Evolutionary conservation across 2,888 invertebrate genomes (phyloP).

Genomic region (Rotaria socialis): DNA sequence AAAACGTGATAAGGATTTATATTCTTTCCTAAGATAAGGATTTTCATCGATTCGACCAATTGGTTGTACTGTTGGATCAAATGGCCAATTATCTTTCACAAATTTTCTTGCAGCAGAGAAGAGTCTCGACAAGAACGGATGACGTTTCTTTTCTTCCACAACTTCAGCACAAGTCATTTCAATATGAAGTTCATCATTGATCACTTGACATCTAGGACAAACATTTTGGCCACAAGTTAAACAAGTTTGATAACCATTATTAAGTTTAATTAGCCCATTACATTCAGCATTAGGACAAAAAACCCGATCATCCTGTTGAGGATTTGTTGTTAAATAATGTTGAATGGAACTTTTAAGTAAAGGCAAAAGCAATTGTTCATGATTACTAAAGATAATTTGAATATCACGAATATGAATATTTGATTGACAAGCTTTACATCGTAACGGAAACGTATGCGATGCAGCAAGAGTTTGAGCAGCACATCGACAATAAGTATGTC

Average conservation of each 20-base stretch:
- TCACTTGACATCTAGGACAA: neutral
- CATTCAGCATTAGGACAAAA: slow-evolving; percentile 17
- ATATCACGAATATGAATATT: slow-evolving; percentile 33
- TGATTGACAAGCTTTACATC: neutral
- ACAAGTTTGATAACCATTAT: neutral
- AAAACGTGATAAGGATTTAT: neutral
- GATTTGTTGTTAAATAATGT: neutral
- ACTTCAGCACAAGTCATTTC: neutral
- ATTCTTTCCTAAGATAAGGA: neutral
- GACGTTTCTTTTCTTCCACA: neutral
- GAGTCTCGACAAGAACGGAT: neutral
- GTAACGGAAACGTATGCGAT: neutral
- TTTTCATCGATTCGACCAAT: neutral
- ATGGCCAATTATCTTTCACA: neutral
- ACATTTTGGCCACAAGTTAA: slow-evolving; percentile 28
- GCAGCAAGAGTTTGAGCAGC: neutral
- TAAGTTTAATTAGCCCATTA: neutral
- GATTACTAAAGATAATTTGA: neutral
- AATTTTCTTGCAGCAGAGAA: neutral
- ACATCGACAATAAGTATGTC: slow-evolving; percentile 13
- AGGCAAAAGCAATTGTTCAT: neutral
- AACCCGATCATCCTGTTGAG: neutral
- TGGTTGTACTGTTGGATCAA: neutral
- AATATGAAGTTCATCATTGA: neutral
- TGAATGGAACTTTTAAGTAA: neutral